Conservation (phyloP, 2,113 vertebrate species). For the Syngnathoides biaculeatus region DNA sequence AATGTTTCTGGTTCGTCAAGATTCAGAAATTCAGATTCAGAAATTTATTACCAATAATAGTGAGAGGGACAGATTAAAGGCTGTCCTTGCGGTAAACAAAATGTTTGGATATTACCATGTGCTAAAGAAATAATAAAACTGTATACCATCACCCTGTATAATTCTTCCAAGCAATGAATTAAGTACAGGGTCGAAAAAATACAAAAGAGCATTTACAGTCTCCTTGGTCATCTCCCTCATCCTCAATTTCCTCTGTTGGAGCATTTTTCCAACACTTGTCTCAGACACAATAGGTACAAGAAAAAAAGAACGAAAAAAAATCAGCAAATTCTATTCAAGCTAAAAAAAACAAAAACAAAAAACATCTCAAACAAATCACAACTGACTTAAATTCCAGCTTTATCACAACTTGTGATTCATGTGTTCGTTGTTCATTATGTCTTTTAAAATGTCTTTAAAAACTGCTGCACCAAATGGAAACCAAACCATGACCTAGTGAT, state of each 20-base stretch:
- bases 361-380: not conserved
- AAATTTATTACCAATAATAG: not conserved
- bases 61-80: not conserved
- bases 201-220: not conserved
- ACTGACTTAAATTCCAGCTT: not conserved
- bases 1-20: not conserved
- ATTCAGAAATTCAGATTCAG: not conserved
- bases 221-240: not conserved
- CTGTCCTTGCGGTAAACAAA: not conserved
- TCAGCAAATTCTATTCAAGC: not conserved
- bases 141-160: not conserved
- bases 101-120: not conserved
- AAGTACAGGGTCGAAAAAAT: not conserved
- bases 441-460: not conserved
- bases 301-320: not conserved
- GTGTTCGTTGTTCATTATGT: not conserved
- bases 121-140: not conserved
- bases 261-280: not conserved
- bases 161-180: no score
- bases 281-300: not conserved
- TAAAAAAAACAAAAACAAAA: not conserved
- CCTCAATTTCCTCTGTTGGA: not conserved
- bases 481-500: not conserved
- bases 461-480: not conserved
- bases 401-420: not conserved